These are phyloP conservation scores for Diadumene lineata DNA, from an alignment of 92 coral and sea anemone genomes.

Conservation along the genomic window DNA sequence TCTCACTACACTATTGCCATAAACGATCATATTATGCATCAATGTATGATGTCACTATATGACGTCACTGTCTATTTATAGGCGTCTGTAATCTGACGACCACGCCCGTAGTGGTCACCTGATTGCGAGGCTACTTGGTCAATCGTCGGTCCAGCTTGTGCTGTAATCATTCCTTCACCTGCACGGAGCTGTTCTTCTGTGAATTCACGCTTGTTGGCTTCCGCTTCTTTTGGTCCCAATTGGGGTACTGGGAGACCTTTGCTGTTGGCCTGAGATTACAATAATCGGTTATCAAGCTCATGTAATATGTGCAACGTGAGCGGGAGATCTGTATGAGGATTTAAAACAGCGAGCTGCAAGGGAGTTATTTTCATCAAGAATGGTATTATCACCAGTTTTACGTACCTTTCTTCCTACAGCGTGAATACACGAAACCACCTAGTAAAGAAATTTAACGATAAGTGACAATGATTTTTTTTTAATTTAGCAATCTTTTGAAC, in stretches of 20 bases:
- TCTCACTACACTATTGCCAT: no score
- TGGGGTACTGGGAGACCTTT: constrained; percentile 58
- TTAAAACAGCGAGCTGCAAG: no score
- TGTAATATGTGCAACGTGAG: neutral
- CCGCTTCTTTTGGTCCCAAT: constrained; percentile 92
- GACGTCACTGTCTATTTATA: constrained; percentile 19
- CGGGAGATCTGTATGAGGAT: no score
- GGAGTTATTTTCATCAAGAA: neutral
- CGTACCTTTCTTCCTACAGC: constrained; percentile 71
- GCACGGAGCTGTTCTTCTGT: constrained; percentile 79
- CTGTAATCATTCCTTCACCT: constrained; percentile 65
- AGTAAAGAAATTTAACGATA: neutral
- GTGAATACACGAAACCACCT: constrained; percentile 63
- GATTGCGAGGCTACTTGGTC: constrained; percentile 77
- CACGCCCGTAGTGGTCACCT: constrained; percentile 84
- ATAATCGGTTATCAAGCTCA: neutral
- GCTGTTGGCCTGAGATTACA: constrained; percentile 5
- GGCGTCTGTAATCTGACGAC: constrained; percentile 62
- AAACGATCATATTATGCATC: no score
- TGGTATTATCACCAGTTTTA: neutral
- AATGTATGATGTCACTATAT: no score
- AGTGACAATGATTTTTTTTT: neutral
- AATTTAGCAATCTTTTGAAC: no score
- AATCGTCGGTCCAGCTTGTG: constrained; percentile 82
- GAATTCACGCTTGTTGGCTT: constrained; percentile 69